Percentiles rank a stretch among this genome's conserved stretches.
These are phyloP conservation scores for Lepetodrilus schrolli DNA, from an alignment of 2,888 invertebrate species.

Conservation along the genomic window DNA sequence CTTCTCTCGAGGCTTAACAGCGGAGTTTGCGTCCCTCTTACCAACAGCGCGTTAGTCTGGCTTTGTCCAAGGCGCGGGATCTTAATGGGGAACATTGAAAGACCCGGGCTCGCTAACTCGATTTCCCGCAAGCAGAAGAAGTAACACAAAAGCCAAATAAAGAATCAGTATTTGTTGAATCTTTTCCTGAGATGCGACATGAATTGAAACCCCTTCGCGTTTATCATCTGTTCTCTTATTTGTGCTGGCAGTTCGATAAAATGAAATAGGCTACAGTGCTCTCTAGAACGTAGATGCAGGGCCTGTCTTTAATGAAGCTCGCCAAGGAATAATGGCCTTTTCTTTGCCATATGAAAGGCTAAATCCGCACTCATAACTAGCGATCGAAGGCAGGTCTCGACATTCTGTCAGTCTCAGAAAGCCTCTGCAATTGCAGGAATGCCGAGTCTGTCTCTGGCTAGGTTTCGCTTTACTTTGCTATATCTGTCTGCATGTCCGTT, in stretches of 20 bases:
- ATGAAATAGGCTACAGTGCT: slow-evolving; percentile 22
- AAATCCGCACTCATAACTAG: slow-evolving; percentile 44
- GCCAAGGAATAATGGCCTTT: slow-evolving; percentile 38
- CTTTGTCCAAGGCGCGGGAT: not conserved
- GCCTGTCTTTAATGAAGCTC: slow-evolving; percentile 36
- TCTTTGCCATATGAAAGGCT: slow-evolving; percentile 42
- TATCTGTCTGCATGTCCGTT: not conserved
- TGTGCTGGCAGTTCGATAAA: slow-evolving; percentile 30
- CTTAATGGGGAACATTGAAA: not conserved
- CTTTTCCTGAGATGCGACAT: slow-evolving; percentile 22
- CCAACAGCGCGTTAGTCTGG: slow-evolving; percentile 1
- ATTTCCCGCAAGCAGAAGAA: slow-evolving; percentile 11
- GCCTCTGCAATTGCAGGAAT: not conserved
- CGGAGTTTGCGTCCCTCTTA: not conserved
- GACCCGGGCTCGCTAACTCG: slow-evolving; percentile 10
- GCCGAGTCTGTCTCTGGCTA: too few species aligned
- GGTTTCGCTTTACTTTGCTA: too few species aligned
- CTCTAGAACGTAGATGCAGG: slow-evolving; percentile 34
- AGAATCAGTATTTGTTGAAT: slow-evolving; percentile 4
- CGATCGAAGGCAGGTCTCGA: slow-evolving; percentile 32
- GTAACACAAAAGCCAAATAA: not conserved
- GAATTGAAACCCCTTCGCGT: slow-evolving; percentile 2
- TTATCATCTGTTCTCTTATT: not conserved
- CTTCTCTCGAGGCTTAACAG: not conserved
- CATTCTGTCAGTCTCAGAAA: not conserved